A percentile compares a stretch with the other conserved stretches of the same genome.
phyloP scores from a whole-genome alignment of 2,888 invertebrate species.

The Chydorus sphaericus region DNA sequence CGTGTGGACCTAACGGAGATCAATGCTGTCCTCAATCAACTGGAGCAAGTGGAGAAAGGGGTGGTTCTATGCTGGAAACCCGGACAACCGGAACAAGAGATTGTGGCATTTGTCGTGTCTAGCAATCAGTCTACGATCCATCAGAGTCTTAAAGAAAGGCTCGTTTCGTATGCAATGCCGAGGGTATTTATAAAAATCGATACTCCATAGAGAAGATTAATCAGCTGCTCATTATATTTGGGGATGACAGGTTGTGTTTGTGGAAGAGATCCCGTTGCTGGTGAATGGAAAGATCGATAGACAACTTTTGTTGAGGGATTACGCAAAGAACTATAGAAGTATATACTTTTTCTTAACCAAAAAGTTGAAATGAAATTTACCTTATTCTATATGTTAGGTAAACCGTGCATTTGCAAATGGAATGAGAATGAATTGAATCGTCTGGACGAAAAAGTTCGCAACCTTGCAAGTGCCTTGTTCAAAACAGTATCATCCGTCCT shows the following conservation, averaged over 20 bases:
- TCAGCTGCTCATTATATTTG: neutral
- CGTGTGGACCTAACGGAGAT: constrained; percentile 72
- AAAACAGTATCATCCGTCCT: constrained; percentile 55
- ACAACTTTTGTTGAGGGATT: constrained; percentile 55
- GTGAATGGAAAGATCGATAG: constrained; percentile 80
- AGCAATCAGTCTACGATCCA: neutral
- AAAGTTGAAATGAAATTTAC: neutral
- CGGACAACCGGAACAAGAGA: constrained; percentile 37
- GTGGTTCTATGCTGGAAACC: constrained; percentile 66
- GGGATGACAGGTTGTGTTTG: constrained; percentile 17
- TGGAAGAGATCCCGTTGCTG: constrained; percentile 59
- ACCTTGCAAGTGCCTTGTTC: constrained; percentile 50
- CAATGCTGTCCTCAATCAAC: constrained; percentile 49
- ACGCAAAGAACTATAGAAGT: constrained; percentile 26
- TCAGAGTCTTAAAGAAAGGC: neutral
- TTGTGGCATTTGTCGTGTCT: constrained; percentile 8
- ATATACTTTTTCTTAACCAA: neutral
- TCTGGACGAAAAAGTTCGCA: constrained; percentile 25
- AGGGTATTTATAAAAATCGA: neutral
- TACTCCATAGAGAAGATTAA: neutral
- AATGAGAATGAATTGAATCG: neutral
- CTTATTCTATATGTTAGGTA: neutral
- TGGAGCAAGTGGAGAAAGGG: constrained; percentile 53
- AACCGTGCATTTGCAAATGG: neutral
- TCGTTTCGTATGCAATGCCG: constrained; percentile 6